A percentile compares a stretch with the other conserved stretches of the same genome.
phyloP scores from a whole-genome alignment of 1,140 invertebrate species.

The Drosophila paulistorum region DNA sequence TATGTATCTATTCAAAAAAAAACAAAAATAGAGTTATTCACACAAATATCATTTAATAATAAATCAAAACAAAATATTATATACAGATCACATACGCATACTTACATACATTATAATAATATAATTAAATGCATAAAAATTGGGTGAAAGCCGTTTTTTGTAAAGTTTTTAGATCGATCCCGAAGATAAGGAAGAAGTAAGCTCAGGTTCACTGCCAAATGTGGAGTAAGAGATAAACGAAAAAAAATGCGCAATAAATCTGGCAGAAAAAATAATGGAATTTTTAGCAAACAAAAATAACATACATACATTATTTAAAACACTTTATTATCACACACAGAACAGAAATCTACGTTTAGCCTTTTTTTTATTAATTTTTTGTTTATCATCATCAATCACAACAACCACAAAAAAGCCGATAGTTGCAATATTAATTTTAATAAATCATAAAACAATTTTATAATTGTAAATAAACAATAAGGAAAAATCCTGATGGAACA shows the following conservation, averaged over 20 bases:
- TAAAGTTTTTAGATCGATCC: conserved; percentile 59
- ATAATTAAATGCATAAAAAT: conserved; percentile 1
- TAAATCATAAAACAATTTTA: conserved; percentile 24
- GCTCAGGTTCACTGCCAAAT: conserved; percentile 83
- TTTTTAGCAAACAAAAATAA: conserved; percentile 29
- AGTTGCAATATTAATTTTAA: conserved; percentile 13
- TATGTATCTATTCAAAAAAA: conserved; percentile 14
- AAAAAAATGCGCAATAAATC: conserved; percentile 46
- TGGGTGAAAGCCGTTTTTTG: conserved; percentile 38
- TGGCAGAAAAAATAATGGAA: conserved; percentile 26
- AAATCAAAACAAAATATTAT: conserved; percentile 20
- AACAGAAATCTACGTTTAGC: background rate
- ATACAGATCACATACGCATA: background rate
- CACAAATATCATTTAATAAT: conserved; percentile 36
- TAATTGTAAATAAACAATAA: conserved; percentile 46
- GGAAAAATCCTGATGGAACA: background rate
- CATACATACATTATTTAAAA: conserved; percentile 29
- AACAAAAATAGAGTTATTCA: background rate
- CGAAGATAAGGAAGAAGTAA: conserved; percentile 69
- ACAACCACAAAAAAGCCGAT: background rate
- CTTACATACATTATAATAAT: background rate
- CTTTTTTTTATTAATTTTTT: background rate
- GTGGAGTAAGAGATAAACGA: conserved; percentile 65
- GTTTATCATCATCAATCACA: background rate
- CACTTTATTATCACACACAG: background rate